phyloP scores from a whole-genome alignment of 2,113 vertebrate species.

The Cebidichthys violaceus region DNA sequence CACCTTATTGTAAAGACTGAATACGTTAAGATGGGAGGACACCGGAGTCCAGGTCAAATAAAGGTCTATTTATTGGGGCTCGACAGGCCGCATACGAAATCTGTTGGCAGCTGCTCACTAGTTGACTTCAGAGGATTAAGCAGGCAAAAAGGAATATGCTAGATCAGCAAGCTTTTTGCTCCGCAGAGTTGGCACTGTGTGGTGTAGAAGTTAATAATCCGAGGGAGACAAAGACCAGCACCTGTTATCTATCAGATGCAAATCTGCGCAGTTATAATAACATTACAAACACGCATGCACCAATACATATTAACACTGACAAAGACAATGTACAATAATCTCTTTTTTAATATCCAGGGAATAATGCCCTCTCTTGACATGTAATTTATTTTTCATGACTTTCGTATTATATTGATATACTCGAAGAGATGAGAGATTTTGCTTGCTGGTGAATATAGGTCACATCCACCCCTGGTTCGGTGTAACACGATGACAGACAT shows the following conservation, averaged over 20 bases:
- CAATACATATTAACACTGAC: constrained; percentile 18
- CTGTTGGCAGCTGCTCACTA: constrained; percentile 68
- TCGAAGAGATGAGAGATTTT: constrained; percentile 54
- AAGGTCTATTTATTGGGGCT: constrained; percentile 69
- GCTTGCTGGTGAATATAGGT: constrained; percentile 65
- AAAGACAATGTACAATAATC: constrained; percentile 39
- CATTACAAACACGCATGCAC: constrained; percentile 23
- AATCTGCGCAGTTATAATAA: constrained; percentile 27
- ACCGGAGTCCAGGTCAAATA: constrained; percentile 70
- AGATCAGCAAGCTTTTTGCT: constrained; percentile 72
- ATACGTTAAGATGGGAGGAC: constrained; percentile 71
- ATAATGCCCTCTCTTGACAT: constrained; percentile 6
- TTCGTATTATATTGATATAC: constrained; percentile 27
- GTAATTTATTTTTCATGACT: constrained; percentile 43
- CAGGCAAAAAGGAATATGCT: constrained; percentile 72
- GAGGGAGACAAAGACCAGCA: constrained; percentile 54
- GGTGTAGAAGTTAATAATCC: constrained; percentile 63
- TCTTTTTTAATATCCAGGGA: constrained; percentile 37
- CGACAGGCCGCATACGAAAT: constrained; percentile 64
- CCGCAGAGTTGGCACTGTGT: constrained; percentile 38
- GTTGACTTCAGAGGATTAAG: constrained; percentile 76
- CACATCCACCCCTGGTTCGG: constrained; percentile 46
- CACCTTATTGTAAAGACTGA: constrained; percentile 68
- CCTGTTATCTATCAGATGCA: constrained; percentile 48
- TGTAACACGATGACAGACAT: constrained; percentile 56